These are phyloP conservation scores for Octopus sinensis DNA, from an alignment of 1,140 invertebrate species.

Conservation along the genomic window DNA sequence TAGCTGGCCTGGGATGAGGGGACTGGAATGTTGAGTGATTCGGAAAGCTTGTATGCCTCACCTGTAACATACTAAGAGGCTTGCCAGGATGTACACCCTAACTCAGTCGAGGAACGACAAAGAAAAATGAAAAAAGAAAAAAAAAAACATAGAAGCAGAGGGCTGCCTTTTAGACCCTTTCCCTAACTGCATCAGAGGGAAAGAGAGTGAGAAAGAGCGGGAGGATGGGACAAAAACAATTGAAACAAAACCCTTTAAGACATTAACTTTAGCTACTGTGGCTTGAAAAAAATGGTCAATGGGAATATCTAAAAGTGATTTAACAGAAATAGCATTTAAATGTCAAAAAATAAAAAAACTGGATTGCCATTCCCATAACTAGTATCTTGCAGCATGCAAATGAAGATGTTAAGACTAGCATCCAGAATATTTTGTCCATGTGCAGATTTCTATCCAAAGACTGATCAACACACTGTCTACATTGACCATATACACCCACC, in stretches of 20 bases:
- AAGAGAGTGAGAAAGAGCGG: background rate
- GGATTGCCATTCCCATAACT: constrained; percentile 4
- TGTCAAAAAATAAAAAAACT: too few species aligned
- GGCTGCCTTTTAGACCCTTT: background rate
- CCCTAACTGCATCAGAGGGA: background rate
- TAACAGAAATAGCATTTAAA: too few species aligned
- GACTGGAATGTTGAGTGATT: constrained; percentile 10
- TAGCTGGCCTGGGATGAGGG: background rate
- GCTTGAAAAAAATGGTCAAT: too few species aligned
- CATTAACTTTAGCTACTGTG: too few species aligned
- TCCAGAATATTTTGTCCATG: background rate
- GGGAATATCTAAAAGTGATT: too few species aligned
- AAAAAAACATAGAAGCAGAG: background rate
- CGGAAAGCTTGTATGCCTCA: background rate
- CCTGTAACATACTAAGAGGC: background rate
- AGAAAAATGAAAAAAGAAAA: background rate
- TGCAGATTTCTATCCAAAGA: constrained; percentile 5
- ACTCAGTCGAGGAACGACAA: background rate
- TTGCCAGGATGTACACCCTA: background rate
- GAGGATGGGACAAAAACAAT: background rate
- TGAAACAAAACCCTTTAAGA: too few species aligned
- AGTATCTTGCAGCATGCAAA: background rate
- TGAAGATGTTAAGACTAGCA: constrained; percentile 11
- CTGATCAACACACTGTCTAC: background rate
- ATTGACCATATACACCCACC: too few species aligned